Evolutionary conservation across 1,140 invertebrate species (phyloP), one percentile per base, ranked within the genome.

Genomic region (Carposina sasakii): DNA sequence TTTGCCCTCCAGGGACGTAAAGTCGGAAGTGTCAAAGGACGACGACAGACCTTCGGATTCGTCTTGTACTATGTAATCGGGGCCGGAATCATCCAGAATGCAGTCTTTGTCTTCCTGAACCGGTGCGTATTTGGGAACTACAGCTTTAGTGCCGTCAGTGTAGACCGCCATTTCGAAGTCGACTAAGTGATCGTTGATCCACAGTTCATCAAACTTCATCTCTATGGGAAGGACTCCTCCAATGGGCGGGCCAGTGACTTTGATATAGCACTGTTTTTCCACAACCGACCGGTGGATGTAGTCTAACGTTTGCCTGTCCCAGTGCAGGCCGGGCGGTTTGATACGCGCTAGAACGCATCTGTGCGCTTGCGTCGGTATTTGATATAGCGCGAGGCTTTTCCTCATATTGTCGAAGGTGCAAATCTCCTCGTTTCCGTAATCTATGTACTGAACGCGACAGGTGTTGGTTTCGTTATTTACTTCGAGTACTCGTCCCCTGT

Each of bases 361-460:
- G 39, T 78, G 76, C 6, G 86, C 85, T 58, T 88, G 87, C 2
- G 86, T 77, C 1, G 90, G 90, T 16, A 92, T 81, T 34, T 91
- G 61, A 1, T 81, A 63, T 20, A 90, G 81, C 3, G 88, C 82
- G 1, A 91, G 75, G 48, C 86, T 84, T 57, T 89, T 90, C 9
- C 88, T 78, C 28, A 93, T 42, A 13, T 88, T 81, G 3, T 66
- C 58, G 2, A 85, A 71, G 0, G 70, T 47, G 16, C 88, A 89
- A 1, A 68, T 62, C 54, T 89, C 87, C 41, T 81, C 66, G 48
- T 91, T 91, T 0, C 90, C 91, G 54, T 88, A 92, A 63, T 92
- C 91, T 1, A 92, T 71, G 57, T 88, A 91, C 46, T 83, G 65
- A 1, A 91, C 85, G 3, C 76, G 55, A 46, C 89, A 76, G 10